A percentile compares a stretch with the other conserved stretches of the same genome.
phyloP scores from a whole-genome alignment of 2,888 invertebrate genomes.

The Brachyopa scutellaris region DNA sequence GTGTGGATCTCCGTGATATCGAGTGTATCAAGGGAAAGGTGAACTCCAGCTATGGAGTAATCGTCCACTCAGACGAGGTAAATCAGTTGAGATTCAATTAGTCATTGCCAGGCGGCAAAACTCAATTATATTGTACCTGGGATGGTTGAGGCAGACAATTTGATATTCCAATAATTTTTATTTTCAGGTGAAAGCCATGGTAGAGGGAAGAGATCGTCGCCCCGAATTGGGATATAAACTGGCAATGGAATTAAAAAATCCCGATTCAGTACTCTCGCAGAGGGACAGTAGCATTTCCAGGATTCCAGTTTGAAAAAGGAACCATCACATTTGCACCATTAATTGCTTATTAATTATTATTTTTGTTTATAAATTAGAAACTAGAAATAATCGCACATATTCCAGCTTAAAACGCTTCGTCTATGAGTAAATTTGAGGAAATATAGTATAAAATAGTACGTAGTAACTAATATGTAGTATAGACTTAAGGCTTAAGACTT shows the following conservation, averaged over 20 bases:
- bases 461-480: too few species aligned
- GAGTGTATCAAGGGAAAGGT: conserved; percentile 91
- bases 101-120: neutral
- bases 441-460: too few species aligned
- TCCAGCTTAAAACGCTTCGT: conserved; percentile 40
- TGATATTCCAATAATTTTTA: conserved; percentile 17
- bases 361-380: neutral
- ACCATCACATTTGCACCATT: neutral
- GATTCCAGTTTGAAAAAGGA: neutral
- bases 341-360: conserved; percentile 4
- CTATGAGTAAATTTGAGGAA: neutral
- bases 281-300: conserved; percentile 75
- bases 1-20: conserved; percentile 93
- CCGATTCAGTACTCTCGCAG: conserved; percentile 82
- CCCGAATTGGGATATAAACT: conserved; percentile 94
- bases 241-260: conserved; percentile 90
- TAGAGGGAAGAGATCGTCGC: conserved; percentile 92
- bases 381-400: neutral
- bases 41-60: conserved; percentile 89
- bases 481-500: conserved; percentile 7
- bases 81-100: conserved; percentile 16
- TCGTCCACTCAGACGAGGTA: conserved; percentile 90
- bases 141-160: too few species aligned
- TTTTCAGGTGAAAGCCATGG: conserved; percentile 91
- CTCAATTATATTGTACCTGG: too few species aligned